phyloP scores from a whole-genome alignment of 2,113 vertebrate species.

The Pseudolaguvia tuberculata region DNA sequence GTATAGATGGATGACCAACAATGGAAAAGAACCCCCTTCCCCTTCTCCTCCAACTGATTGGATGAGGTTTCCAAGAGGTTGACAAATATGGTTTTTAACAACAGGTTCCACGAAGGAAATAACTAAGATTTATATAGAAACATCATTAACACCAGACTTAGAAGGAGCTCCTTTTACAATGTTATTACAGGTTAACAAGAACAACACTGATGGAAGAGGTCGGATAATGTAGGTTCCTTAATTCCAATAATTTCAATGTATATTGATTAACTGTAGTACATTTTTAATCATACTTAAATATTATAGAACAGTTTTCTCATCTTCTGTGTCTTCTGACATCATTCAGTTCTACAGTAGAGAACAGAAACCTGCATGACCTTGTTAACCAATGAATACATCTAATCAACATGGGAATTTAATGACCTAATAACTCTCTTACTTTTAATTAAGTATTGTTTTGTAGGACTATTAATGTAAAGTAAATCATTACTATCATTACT shows the following conservation, averaged over 20 bases:
- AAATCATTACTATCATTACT: background rate
- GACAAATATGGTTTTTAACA: slow-evolving; percentile 17
- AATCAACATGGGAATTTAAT: background rate
- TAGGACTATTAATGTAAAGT: background rate
- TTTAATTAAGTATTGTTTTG: slow-evolving; percentile 13
- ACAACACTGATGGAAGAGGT: background rate
- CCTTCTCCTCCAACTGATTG: background rate
- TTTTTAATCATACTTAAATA: no score
- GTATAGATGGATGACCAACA: slow-evolving; percentile 12
- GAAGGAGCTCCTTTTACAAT: background rate
- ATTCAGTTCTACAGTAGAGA: background rate
- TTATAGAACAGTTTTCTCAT: no score
- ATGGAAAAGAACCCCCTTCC: background rate
- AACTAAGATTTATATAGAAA: slow-evolving; percentile 8
- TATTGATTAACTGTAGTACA: background rate
- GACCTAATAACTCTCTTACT: background rate
- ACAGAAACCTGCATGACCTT: background rate
- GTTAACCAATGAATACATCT: background rate
- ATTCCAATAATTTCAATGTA: background rate
- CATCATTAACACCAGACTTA: background rate
- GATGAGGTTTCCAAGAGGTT: slow-evolving; percentile 37
- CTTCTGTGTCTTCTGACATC: background rate
- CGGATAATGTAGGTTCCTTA: background rate
- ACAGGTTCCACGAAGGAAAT: slow-evolving; percentile 13
- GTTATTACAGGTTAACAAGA: slow-evolving; percentile 16